phyloP scores from a whole-genome alignment of 2,113 vertebrate genomes.

The Actenoides lindsayi region DNA sequence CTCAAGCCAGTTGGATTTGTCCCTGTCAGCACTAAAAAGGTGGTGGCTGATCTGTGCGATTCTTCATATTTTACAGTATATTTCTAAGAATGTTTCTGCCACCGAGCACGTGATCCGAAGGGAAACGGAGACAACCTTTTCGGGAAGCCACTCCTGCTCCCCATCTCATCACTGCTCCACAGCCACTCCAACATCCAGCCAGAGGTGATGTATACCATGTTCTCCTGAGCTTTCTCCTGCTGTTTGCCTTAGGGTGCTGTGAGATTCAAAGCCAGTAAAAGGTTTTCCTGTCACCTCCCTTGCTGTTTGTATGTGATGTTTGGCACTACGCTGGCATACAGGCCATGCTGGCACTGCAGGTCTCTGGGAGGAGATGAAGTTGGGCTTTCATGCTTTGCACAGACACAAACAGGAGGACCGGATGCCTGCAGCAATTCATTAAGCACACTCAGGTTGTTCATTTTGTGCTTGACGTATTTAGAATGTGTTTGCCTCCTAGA shows the following conservation, averaged over 20 bases:
- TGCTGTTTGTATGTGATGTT: background rate
- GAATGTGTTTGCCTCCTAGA: background rate
- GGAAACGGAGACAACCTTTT: conserved; percentile 90
- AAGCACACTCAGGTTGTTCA: background rate
- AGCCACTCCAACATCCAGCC: conserved; percentile 91
- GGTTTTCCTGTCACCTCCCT: background rate
- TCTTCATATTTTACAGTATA: conserved; percentile 82
- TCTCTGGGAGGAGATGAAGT: background rate
- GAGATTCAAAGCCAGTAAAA: background rate
- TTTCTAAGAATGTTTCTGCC: conserved; percentile 93
- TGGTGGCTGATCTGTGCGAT: background rate
- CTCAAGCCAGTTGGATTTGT: background rate
- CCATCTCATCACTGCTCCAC: conserved; percentile 96
- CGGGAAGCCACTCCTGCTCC: conserved; percentile 93
- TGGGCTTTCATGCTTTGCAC: background rate
- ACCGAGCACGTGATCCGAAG: conserved; percentile 92
- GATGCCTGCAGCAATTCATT: background rate
- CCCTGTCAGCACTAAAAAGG: background rate
- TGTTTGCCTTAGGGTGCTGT: background rate
- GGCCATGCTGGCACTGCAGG: background rate
- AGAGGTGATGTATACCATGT: conserved; percentile 78
- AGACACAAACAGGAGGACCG: rapidly evolving
- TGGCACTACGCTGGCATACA: background rate
- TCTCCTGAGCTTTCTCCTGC: background rate
- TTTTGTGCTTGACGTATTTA: background rate